Evolutionary conservation across 2,113 vertebrate species (phyloP).

Genomic region (Aptenodytes patagonicus): DNA sequence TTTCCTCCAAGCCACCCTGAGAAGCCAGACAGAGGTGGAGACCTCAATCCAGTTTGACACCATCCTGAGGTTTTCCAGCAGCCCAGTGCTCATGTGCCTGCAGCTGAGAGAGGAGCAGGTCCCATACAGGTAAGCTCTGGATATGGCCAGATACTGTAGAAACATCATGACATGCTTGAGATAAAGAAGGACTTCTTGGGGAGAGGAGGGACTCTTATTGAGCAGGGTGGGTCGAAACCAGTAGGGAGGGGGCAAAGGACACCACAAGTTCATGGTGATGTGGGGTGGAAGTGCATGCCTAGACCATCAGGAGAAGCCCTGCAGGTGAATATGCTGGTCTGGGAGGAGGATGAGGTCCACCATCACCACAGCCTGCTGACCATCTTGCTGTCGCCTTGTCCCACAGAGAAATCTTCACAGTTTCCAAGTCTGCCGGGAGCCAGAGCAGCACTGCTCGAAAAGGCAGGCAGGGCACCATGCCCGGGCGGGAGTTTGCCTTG

Average conservation of each 20-base stretch:
- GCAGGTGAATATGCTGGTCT: neutral
- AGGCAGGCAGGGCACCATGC: neutral
- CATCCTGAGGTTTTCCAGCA: conserved; percentile 8
- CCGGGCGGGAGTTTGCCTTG: conserved; percentile 45
- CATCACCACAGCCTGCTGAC: neutral
- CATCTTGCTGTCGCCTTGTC: neutral
- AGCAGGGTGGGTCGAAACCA: fast-evolving
- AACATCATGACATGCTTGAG: neutral
- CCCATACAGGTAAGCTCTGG: conserved; percentile 45
- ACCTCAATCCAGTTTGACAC: conserved; percentile 28
- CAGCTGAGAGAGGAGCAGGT: conserved; percentile 49
- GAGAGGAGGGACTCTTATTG: neutral
- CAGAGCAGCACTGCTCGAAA: neutral
- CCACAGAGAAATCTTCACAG: conserved; percentile 52
- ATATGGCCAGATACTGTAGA: neutral
- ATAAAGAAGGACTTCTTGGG: neutral
- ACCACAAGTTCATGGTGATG: neutral
- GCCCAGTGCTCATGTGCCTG: conserved; percentile 54
- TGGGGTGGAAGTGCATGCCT: neutral
- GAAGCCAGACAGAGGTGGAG: conserved; percentile 44
- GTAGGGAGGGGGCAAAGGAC: neutral
- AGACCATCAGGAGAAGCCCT: neutral
- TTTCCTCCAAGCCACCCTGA: conserved; percentile 48
- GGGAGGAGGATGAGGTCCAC: neutral
- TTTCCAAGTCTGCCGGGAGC: conserved; percentile 13